Conservation (phyloP, 2,888 invertebrate genomes). For the Leptopilina syphax region DNA sequence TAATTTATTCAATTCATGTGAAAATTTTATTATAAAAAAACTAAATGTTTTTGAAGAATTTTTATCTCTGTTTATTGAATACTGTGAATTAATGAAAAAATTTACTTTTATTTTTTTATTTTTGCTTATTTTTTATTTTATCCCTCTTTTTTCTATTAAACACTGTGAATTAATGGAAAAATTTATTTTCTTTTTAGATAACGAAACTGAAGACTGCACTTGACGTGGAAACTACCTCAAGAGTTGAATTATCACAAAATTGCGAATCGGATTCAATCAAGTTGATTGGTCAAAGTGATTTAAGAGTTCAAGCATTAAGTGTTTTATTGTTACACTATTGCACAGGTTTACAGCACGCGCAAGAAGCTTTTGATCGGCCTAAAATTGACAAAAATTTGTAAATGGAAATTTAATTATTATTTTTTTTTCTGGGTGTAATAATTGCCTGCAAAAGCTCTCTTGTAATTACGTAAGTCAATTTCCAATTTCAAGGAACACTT, state of each 20-base stretch:
- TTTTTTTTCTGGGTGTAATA: too few relatives aligned
- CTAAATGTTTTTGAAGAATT: too few relatives aligned
- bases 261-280: conserved; percentile 67
- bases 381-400: conserved; percentile 45
- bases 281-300: conserved; percentile 83
- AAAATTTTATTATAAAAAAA: too few relatives aligned
- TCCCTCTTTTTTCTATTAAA: conserved; percentile 24
- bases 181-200: conserved; percentile 79
- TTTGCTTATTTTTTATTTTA: not conserved
- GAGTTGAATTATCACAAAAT: conserved; percentile 70
- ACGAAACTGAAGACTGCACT: conserved; percentile 86
- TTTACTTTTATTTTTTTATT: too few relatives aligned
- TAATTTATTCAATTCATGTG: too few relatives aligned
- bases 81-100: not conserved
- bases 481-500: not conserved
- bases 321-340: conserved; percentile 96
- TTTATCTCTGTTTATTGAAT: too few relatives aligned
- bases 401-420: conserved; percentile 39
- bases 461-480: conserved; percentile 10
- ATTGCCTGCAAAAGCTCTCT: conserved; percentile 2
- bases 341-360: conserved; percentile 92
- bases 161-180: not conserved
- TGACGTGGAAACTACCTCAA: conserved; percentile 83
- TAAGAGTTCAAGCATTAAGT: conserved; percentile 92
- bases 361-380: conserved; percentile 75